Percentiles rank a stretch among this genome's conserved stretches.
Evolutionary conservation across 2,113 vertebrate species (phyloP).

Genomic region (Vidua chalybeata): DNA sequence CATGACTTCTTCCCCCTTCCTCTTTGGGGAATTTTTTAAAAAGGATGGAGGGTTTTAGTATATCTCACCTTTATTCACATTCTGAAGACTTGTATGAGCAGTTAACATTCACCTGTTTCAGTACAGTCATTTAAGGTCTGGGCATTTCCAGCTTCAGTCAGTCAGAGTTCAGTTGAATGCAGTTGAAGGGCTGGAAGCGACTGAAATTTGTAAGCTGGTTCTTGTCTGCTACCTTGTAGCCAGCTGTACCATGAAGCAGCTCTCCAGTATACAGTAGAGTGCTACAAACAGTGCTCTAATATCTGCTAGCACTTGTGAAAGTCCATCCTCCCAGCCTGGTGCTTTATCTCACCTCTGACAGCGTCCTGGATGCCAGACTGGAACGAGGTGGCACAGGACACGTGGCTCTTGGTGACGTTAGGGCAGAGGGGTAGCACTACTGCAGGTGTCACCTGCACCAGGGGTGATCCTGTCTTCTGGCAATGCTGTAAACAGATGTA

Average conservation of each 20-base stretch:
- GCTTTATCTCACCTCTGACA: not conserved
- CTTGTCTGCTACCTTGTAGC: not conserved
- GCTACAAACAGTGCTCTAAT: not conserved
- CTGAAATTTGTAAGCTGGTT: not conserved
- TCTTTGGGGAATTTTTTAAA: not conserved
- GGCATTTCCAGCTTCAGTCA: not conserved
- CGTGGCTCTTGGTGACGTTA: fast-evolving
- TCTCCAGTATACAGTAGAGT: not conserved
- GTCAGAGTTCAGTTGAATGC: not conserved
- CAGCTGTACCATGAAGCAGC: not conserved
- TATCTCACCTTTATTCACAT: not conserved
- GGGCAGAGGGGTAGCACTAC: not conserved
- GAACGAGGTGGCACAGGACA: not conserved
- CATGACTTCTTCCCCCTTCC: fast-evolving
- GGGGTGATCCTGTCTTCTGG: not conserved
- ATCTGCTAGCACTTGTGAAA: not conserved
- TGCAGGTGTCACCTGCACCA: not conserved
- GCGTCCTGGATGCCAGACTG: not conserved
- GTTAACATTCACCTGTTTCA: not conserved
- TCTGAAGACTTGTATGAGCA: not conserved
- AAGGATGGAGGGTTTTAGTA: not conserved
- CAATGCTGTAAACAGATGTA: not conserved
- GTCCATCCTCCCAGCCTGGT: not conserved
- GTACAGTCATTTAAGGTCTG: not conserved
- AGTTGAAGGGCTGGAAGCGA: not conserved